These are phyloP conservation scores for Calyptommatus sinebrachiatus DNA, from an alignment of 2,113 vertebrate genomes.

Conservation along the genomic window DNA sequence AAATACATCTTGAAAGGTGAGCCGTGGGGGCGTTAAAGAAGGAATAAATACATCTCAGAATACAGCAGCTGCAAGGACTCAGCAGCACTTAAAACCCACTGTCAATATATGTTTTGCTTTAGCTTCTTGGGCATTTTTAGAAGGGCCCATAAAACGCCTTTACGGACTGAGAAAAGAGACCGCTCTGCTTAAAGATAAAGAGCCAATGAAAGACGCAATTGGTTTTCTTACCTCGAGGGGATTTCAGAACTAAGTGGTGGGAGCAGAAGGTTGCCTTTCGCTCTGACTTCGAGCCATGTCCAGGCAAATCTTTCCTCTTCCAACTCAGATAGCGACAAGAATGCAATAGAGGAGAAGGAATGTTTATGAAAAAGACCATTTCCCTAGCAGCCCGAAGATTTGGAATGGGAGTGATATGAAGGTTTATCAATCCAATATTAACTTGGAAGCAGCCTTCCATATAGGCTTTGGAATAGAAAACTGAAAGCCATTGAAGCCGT, in stretches of 20 bases:
- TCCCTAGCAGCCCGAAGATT: not conserved
- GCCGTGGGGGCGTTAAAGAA: not conserved
- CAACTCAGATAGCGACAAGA: not conserved
- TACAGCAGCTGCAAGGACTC: not conserved
- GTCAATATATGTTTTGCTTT: constrained; percentile 15
- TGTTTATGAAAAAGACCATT: not conserved
- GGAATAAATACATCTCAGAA: constrained; percentile 22
- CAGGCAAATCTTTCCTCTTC: not conserved
- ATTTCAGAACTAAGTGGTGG: not conserved
- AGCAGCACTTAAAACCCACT: not conserved
- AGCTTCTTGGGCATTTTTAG: constrained; percentile 12
- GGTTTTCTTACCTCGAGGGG: not conserved
- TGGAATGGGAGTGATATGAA: not conserved
- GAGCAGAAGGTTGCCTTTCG: not conserved
- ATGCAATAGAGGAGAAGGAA: not conserved
- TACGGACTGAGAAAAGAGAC: constrained; percentile 18
- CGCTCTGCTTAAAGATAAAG: constrained; percentile 3
- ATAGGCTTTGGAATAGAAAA: not conserved
- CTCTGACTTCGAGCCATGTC: not conserved
- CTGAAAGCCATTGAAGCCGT: not conserved
- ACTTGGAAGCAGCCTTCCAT: not conserved
- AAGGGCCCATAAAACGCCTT: constrained; percentile 2
- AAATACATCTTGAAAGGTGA: not conserved
- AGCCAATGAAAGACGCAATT: constrained; percentile 21
- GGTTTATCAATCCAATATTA: not conserved